These are phyloP conservation scores for Spodoptera exigua DNA, from an alignment of 2,888 invertebrate species.

Conservation along the genomic window DNA sequence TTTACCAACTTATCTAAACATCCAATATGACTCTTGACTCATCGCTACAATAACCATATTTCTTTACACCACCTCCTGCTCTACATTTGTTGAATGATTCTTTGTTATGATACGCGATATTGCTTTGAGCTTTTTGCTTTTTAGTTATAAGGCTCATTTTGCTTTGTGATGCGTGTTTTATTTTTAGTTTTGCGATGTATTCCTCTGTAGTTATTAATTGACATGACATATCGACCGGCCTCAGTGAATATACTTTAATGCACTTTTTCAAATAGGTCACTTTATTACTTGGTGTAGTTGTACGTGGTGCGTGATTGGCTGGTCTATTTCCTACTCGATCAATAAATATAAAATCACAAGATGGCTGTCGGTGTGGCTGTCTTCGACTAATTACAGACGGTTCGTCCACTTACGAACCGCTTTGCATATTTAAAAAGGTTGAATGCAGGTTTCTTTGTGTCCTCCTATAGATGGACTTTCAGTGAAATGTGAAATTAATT, in stretches of 20 bases:
- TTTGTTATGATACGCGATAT: conserved; percentile 23
- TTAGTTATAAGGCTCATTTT: conserved; percentile 29
- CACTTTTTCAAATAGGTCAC: conserved; percentile 40
- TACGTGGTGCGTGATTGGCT: conserved; percentile 5
- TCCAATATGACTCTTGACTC: conserved; percentile 31
- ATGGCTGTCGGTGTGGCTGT: not conserved
- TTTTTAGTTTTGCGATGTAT: conserved; percentile 38
- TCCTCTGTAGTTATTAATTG: conserved; percentile 47
- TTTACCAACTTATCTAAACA: conserved; percentile 39
- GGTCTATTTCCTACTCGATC: conserved; percentile 16
- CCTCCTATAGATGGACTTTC: too few species aligned
- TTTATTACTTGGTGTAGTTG: conserved; percentile 30
- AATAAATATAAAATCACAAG: conserved; percentile 11
- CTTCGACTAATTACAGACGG: conserved; percentile 7
- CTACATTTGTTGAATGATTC: conserved; percentile 23
- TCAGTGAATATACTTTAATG: conserved; percentile 30
- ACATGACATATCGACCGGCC: conserved; percentile 50
- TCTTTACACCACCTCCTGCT: conserved; percentile 23
- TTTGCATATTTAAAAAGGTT: conserved; percentile 21
- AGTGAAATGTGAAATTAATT: too few species aligned
- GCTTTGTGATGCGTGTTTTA: conserved; percentile 8
- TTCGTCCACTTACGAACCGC: not conserved
- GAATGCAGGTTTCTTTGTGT: conserved; percentile 12
- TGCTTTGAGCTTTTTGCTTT: conserved; percentile 24
- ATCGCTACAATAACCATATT: conserved; percentile 35